These are phyloP conservation scores for Felis catus DNA, from an alignment of 2,113 vertebrate genomes.

Conservation along the genomic window DNA sequence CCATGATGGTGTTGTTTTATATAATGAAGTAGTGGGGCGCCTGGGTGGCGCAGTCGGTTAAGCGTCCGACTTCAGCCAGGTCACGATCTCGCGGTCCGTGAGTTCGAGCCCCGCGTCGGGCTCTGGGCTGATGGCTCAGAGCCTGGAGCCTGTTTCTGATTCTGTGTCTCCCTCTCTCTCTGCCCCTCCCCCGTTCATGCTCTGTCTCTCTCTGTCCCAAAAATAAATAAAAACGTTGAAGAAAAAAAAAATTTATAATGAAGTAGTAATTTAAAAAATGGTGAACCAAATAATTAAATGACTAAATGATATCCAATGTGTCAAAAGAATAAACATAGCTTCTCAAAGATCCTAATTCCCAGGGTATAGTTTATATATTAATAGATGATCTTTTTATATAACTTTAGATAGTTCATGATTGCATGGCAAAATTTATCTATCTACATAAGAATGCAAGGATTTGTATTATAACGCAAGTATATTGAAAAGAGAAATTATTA, in stretches of 20 bases:
- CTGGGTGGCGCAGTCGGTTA: no score
- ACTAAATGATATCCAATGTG: not conserved
- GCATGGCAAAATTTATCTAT: not conserved
- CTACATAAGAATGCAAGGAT: not conserved
- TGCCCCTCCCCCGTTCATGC: no score
- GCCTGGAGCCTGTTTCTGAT: no score
- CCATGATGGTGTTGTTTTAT: not conserved
- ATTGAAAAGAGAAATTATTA: not conserved
- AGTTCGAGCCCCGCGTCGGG: no score
- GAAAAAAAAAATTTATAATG: no score
- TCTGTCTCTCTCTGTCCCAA: no score
- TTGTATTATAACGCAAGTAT: not conserved
- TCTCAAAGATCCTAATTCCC: not conserved
- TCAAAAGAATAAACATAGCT: conserved; percentile 9
- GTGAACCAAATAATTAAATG: conserved; percentile 43
- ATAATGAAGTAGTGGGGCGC: conserved; percentile 23
- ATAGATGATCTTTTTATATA: not conserved
- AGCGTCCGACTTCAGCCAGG: no score
- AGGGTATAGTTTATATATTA: not conserved
- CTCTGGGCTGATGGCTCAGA: no score
- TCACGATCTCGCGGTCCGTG: no score
- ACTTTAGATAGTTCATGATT: not conserved
- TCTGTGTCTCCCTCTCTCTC: no score
- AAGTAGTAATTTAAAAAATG: conserved; percentile 46
- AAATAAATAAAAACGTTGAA: no score